These are phyloP conservation scores for Carettochelys insculpta DNA, from an alignment of 2,113 vertebrate genomes.

Conservation along the genomic window DNA sequence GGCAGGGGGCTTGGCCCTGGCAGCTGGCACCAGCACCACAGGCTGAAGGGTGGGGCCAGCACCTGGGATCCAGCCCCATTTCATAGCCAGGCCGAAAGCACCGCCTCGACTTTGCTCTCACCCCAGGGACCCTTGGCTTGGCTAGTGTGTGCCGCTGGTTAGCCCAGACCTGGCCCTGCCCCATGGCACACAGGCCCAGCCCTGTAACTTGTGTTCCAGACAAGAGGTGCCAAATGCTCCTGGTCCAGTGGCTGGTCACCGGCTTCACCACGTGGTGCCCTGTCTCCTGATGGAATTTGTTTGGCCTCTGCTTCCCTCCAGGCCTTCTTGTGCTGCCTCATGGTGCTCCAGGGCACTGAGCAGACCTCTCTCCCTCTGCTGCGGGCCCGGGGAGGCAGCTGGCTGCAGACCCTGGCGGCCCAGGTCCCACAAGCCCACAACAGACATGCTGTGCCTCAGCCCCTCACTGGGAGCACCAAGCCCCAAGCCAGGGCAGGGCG, in stretches of 20 bases:
- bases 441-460: neutral
- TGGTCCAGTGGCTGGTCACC: neutral
- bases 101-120: neutral
- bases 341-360: too few relatives aligned
- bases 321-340: neutral
- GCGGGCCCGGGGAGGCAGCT: neutral
- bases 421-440: neutral
- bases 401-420: neutral
- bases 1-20: rapidly evolving
- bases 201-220: neutral
- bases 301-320: neutral
- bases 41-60: neutral
- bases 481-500: neutral
- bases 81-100: neutral
- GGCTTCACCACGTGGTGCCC: too few relatives aligned
- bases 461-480: too few relatives aligned
- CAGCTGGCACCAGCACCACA: too few relatives aligned
- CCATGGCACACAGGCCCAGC: neutral
- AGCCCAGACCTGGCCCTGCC: too few relatives aligned
- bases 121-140: neutral
- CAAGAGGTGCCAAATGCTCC: neutral
- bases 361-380: neutral
- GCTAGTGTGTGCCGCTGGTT: neutral
- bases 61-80: neutral
- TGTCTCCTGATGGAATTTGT: neutral